Percentiles rank a stretch among this genome's conserved stretches.
These are phyloP conservation scores for Noctua janthe DNA, from an alignment of 2,888 invertebrate species.

Conservation along the genomic window DNA sequence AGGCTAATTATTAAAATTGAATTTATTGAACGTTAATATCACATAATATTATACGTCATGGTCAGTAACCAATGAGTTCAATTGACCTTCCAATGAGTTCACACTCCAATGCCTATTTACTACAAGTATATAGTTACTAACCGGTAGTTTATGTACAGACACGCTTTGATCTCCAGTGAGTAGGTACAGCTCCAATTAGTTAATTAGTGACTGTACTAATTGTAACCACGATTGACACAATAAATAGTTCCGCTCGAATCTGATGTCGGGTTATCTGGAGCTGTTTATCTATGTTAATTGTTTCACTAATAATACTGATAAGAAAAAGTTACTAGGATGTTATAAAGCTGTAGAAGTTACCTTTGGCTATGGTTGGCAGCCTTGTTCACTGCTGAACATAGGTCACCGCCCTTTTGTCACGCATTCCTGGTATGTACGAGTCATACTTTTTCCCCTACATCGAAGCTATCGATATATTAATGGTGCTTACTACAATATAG, in stretches of 20 bases:
- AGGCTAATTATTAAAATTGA: neutral
- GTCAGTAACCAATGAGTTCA: neutral
- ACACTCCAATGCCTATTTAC: neutral
- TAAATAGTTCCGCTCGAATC: constrained; percentile 16
- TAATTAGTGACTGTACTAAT: constrained; percentile 37
- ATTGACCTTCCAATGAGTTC: constrained; percentile 7
- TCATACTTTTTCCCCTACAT: too few species aligned
- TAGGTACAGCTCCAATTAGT: constrained; percentile 14
- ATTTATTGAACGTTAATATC: neutral
- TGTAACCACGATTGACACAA: constrained; percentile 23
- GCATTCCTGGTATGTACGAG: neutral
- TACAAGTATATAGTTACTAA: neutral
- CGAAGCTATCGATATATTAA: neutral
- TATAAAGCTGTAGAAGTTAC: neutral
- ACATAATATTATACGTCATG: neutral
- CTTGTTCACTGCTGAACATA: neutral
- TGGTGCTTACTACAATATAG: neutral
- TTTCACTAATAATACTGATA: neutral
- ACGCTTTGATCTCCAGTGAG: constrained; percentile 10
- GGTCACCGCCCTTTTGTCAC: neutral
- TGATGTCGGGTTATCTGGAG: constrained; percentile 1
- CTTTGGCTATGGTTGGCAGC: neutral
- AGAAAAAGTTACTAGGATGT: neutral
- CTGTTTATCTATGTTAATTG: constrained; percentile 14
- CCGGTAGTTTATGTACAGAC: neutral